Base-by-base conservation (phyloP, 2,797 vertebrate genomes). In the Typhlichthys subterraneus region DNA sequence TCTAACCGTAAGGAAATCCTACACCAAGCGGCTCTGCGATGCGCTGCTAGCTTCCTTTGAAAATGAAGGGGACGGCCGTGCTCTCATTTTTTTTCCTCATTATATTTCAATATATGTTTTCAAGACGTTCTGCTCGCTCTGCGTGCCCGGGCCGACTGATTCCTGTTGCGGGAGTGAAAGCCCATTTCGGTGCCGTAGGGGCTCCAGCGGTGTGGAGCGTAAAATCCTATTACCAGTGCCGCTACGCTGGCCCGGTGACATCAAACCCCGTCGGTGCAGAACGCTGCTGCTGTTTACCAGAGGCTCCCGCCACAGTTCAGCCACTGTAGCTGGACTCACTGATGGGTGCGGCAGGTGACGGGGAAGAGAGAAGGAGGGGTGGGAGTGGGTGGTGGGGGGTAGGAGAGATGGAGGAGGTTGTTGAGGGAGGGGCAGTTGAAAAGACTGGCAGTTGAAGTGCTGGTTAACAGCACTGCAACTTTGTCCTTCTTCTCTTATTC, bases 221-320 rank as follows among this genome's bases (percentile, higher is more conserved):
- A 87, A 93, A 92, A 92, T 92, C 90, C 89, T 90, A 91, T 91
- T 91, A 89, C 81, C 80, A 67, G 76, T 56, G 79, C 77, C 57
- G 77, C 82, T 83, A 75, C 81, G 83, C 84, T 78, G 71, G 82
- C 83, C 81, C 68, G 60, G 83, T 89, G 85, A 87, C 85, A 87
- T 87, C 85, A 82, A 87, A 81, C 85, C 72, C 76, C 73, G 72
- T 75, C 59, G 62, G 81, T 83, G 88, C 84, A 83, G 80, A 89
- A 87, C 79, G 69, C 67, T 56, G 78, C 73, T 58, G 76, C 62
- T 82, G 73, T 86, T 86, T 76, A 86, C 80, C 76, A 69, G 77
- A 68, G 72, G 74, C 68, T 46, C 17, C 58, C 61, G 57, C 63
- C 70, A 61, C 75, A 65, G 69, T 67, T 71, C 65, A 72, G 77